A percentile compares a stretch with the other conserved stretches of the same genome.
Evolutionary conservation across 2,797 vertebrate species (phyloP).

Genomic region (Cyclopterus lumpus): DNA sequence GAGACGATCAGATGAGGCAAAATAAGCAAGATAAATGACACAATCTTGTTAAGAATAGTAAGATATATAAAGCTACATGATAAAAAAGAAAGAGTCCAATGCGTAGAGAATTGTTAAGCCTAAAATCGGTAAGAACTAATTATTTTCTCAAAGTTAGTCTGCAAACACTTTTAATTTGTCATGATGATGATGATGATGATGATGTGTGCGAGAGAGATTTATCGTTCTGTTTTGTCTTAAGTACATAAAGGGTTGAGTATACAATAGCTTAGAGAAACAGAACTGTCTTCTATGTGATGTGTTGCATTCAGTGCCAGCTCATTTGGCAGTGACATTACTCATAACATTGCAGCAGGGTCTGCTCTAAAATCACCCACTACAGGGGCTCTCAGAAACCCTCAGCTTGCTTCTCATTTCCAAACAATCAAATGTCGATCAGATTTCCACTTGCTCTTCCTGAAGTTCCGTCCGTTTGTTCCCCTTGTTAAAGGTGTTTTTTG

Average conservation of each 20-base stretch:
- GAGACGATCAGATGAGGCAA: too few species aligned
- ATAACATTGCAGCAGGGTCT: constrained; percentile 56
- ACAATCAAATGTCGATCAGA: constrained; percentile 65
- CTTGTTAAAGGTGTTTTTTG: neutral
- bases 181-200: too few species aligned
- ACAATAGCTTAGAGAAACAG: constrained; percentile 38
- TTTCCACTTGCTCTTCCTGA: constrained; percentile 35
- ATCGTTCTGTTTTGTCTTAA: constrained; percentile 22
- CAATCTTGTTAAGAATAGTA: neutral
- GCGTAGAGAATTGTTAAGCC: neutral
- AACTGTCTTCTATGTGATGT: constrained; percentile 48
- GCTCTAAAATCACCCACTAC: constrained; percentile 58
- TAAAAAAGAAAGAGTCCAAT: neutral
- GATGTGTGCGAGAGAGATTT: constrained; percentile 8
- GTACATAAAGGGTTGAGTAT: constrained; percentile 21
- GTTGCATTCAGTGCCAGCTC: constrained; percentile 53
- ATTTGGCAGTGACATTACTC: constrained; percentile 71
- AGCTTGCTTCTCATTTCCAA: constrained; percentile 60
- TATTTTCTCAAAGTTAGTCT: too few species aligned
- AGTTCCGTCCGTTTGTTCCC: neutral
- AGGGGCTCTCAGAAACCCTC: constrained; percentile 57
- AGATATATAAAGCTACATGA: neutral
- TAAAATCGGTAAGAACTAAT: neutral
- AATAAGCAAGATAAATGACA: too few species aligned
- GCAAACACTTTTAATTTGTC: neutral